These are phyloP conservation scores for Ormyrus labotus DNA, from an alignment of 2,888 invertebrate species.

Conservation along the genomic window DNA sequence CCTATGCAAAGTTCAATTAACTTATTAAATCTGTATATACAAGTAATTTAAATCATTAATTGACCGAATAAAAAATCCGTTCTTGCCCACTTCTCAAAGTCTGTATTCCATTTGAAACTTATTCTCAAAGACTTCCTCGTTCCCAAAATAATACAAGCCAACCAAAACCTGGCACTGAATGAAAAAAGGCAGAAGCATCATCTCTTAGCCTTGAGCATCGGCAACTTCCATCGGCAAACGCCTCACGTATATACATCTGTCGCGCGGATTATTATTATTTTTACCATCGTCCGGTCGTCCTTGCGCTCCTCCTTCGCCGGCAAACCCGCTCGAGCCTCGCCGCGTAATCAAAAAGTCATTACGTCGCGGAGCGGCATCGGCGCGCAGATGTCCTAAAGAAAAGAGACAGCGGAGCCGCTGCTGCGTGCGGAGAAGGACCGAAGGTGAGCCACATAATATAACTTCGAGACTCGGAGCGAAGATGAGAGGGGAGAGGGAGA, in stretches of 20 bases:
- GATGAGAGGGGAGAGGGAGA: constrained; percentile 54
- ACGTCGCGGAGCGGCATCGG: constrained; percentile 46
- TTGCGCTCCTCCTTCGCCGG: neutral
- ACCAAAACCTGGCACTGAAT: too few species aligned
- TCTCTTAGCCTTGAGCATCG: too few species aligned
- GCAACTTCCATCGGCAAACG: too few species aligned
- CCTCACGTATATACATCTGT: constrained; percentile 2
- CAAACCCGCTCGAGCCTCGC: neutral
- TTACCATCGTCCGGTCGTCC: neutral
- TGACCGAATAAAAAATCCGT: too few species aligned
- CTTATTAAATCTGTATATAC: too few species aligned
- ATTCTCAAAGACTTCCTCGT: too few species aligned
- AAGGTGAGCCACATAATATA: constrained; percentile 28
- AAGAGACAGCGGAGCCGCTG: neutral
- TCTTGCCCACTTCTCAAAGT: too few species aligned
- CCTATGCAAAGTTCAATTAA: too few species aligned
- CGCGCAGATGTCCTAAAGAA: constrained; percentile 40
- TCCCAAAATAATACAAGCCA: too few species aligned
- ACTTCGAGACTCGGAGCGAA: constrained; percentile 30
- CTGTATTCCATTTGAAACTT: too few species aligned
- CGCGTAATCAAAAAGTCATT: constrained; percentile 72
- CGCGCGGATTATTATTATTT: constrained; percentile 5
- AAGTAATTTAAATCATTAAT: too few species aligned
- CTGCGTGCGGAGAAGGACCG: neutral
- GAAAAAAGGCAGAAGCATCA: too few species aligned